Evolutionary conservation across 2,113 vertebrate genomes (phyloP).

Genomic region (Melanotaenia duboulayi): DNA sequence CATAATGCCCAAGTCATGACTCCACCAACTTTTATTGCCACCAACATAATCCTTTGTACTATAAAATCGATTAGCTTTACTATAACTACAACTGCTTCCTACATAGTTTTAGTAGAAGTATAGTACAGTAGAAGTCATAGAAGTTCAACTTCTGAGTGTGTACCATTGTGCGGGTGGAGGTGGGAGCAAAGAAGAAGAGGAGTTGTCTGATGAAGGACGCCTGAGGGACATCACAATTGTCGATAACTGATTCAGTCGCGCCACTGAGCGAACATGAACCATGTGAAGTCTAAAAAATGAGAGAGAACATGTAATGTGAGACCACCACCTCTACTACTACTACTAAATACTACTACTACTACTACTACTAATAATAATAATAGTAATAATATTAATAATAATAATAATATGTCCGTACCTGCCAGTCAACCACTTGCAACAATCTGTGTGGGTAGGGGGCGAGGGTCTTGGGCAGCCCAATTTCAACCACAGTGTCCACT

Average conservation of each 20-base stretch:
- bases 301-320: conserved; percentile 3
- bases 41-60: too few relatives aligned
- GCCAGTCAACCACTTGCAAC: conserved; percentile 86
- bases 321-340: not conserved
- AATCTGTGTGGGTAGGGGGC: conserved; percentile 80
- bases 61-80: too few relatives aligned
- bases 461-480: conserved; percentile 88
- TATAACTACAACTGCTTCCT: too few relatives aligned
- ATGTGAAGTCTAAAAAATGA: conserved; percentile 81
- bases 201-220: conserved; percentile 81
- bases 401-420: conserved; percentile 78
- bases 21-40: too few relatives aligned
- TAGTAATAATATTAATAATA: too few relatives aligned
- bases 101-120: too few relatives aligned
- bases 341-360: too few relatives aligned
- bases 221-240: conserved; percentile 78
- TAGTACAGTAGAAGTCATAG: too few relatives aligned
- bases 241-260: conserved; percentile 57
- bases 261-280: conserved; percentile 86
- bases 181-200: conserved; percentile 86
- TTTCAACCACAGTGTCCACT: conserved; percentile 83
- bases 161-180: conserved; percentile 88
- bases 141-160: not conserved
- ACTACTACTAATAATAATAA: too few relatives aligned
- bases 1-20: too few relatives aligned